Base-by-base conservation (phyloP, 2,888 invertebrate genomes). In the Macropis europaea region DNA sequence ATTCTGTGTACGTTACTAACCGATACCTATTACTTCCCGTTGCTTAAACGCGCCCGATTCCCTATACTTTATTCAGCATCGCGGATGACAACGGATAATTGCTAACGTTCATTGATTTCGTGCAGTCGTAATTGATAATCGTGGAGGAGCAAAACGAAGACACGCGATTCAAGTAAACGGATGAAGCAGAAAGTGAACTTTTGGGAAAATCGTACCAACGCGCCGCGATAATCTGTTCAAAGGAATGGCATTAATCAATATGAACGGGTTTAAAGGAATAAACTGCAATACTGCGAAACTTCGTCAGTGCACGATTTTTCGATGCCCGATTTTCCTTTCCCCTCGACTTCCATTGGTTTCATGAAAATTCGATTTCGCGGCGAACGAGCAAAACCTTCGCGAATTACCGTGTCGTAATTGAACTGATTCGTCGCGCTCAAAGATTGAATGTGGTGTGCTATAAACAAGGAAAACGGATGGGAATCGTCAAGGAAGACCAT, bases 321-420 rank as follows among this genome's bases (percentile, higher is more conserved):
- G 48, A 68, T 43, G 56, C 54, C 34, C n/a, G n/a, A n/a, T n/a
- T 28, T 36, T 59, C 28, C 56, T 68, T 52, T 22, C 3, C 13
- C 22, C 40, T 15, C 30, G 43, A 43, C 26, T 36, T 9, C 17
- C 52, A n/a, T n/a, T 28, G 36, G 19, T 34, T 36, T 13, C 36
- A 48, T 38, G 38, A 59, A 47, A 40, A 59, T 59, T 48, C 50
- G 59, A 59, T 59, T 47, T 22, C 36, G 36, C 57, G 43, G 28
- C 13, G 19, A 36, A 28, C 34, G 40, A 28, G 36, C 57, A 7
- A 24, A 57, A 36, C 15, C 30, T 52, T 22, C 34, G n/a, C 19
- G n/a, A 36, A 34, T 34, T n/a, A n/a, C n/a, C n/a, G n/a, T n/a
- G n/a, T 60, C 38, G 64, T 66, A 73, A 73, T 66, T 73, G 48